Evolutionary conservation across 2,113 vertebrate species (phyloP).

Genomic region (Proterorhinus semilunaris): DNA sequence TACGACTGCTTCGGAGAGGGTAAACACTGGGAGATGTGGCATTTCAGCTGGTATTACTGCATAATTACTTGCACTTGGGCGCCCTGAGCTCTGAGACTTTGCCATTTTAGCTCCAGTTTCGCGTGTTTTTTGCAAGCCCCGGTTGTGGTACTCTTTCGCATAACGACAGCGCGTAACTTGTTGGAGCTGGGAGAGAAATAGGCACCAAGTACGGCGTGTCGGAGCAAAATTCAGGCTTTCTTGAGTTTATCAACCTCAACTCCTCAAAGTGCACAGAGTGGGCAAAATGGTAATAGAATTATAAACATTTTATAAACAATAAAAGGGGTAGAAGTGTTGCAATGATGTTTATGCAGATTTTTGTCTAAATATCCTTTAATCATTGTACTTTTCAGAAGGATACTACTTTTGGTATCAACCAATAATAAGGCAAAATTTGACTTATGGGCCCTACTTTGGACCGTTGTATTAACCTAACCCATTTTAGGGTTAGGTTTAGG

Average conservation of each 20-base stretch:
- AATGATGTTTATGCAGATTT: too few species aligned
- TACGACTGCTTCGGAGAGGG: slow-evolving; percentile 29
- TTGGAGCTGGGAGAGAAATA: slow-evolving; percentile 22
- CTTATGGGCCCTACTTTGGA: too few species aligned
- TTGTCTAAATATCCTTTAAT: too few species aligned
- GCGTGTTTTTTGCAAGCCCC: slow-evolving; percentile 29
- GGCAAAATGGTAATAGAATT: too few species aligned
- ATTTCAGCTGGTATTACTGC: slow-evolving; percentile 35
- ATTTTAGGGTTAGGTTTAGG: not conserved
- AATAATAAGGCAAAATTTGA: too few species aligned
- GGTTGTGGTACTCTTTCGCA: slow-evolving; percentile 36
- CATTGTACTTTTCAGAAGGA: too few species aligned
- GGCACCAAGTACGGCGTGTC: not conserved
- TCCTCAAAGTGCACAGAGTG: too few species aligned
- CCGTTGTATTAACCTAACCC: too few species aligned
- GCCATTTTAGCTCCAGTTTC: slow-evolving; percentile 41
- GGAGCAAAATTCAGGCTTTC: not conserved
- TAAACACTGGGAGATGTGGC: slow-evolving; percentile 49
- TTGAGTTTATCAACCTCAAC: not conserved
- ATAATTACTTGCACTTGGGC: slow-evolving; percentile 44
- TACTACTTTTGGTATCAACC: too few species aligned
- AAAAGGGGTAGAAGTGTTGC: too few species aligned
- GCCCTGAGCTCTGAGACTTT: slow-evolving; percentile 25
- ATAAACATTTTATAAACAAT: too few species aligned
- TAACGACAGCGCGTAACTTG: slow-evolving; percentile 22